These are phyloP conservation scores for Idaea dimidiata DNA, from an alignment of 2,888 invertebrate genomes.

Conservation along the genomic window DNA sequence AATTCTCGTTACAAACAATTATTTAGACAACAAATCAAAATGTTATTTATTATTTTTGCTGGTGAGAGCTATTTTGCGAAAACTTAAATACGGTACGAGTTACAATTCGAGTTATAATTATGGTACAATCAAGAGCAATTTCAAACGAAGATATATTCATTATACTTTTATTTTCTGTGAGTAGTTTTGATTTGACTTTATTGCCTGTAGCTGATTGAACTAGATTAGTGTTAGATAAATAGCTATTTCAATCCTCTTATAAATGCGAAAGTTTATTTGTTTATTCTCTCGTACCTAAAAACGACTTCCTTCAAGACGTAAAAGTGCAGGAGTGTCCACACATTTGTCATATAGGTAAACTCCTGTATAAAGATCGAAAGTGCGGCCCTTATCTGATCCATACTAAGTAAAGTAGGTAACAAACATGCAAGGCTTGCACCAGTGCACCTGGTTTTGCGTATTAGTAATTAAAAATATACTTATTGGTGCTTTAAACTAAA, in stretches of 20 bases:
- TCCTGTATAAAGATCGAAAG: too few relatives aligned
- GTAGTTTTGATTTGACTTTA: slow-evolving; percentile 20
- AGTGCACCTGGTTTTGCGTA: too few relatives aligned
- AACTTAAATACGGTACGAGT: slow-evolving; percentile 24
- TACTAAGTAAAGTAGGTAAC: too few relatives aligned
- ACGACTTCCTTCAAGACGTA: not conserved
- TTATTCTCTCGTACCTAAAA: too few relatives aligned
- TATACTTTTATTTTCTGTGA: slow-evolving; percentile 5
- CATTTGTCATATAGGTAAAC: too few relatives aligned
- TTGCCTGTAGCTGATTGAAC: not conserved
- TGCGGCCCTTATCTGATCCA: too few relatives aligned
- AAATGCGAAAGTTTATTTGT: not conserved
- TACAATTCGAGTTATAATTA: slow-evolving; percentile 13
- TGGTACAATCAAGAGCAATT: slow-evolving; percentile 19
- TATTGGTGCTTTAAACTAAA: too few relatives aligned
- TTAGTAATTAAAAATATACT: too few relatives aligned
- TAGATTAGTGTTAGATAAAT: not conserved
- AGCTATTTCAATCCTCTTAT: slow-evolving; percentile 4
- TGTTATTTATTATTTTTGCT: slow-evolving; percentile 38
- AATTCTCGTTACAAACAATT: slow-evolving; percentile 49
- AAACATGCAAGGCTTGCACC: too few relatives aligned
- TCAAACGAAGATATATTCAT: slow-evolving; percentile 13
- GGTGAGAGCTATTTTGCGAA: slow-evolving; percentile 32
- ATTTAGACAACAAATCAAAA: slow-evolving; percentile 41
- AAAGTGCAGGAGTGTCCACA: not conserved